Base-by-base conservation (phyloP, 2,113 vertebrate species). In the Melanocharis versteri region DNA sequence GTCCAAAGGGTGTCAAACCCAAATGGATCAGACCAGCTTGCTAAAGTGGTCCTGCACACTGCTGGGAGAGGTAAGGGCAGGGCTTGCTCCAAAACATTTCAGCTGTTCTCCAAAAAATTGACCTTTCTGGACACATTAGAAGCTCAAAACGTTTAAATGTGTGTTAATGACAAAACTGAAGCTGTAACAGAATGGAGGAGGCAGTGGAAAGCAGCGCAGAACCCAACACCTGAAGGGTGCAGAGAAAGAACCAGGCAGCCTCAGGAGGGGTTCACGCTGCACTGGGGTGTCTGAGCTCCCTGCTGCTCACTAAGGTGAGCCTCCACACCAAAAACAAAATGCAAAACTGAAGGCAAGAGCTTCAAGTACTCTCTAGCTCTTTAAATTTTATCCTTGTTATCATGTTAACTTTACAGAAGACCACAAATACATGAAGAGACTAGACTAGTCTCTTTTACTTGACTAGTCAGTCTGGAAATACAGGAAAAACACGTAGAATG, bases 11-110 rank as follows among this genome's bases (percentile, higher is more conserved):
- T 79, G 15, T 65, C 66, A 89, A 92, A 65, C 26, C 58, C 71
- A 80, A 54, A 62, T 7, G 45, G 47, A 58, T 56, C 70, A 82
- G 62, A 72, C 11, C 54, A 77, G n/a, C 27, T 57, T 35, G n/a
- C 28, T 62, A 58, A 71, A 91, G 75, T 0, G 0, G 33, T 47
- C 30, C 20, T 1, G 5, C 24, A 40, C 22, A 9, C 37, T 48
- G 45, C 88, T 50, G 54, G 17, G 17, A 76, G 45, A 39, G 11
- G 22, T 20, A 37, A n/a, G 13, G 23, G 19, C 4, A 1, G 5
- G 7, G 4, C 6, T 7, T 71, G 33, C 53, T 79, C 47, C 83
- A 79, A 40, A 15, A 31, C 15, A 21, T 40, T 44, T 75, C 28
- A 53, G 44, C 23, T 39, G 12, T 13, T 92, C 82, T 83, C 47